phyloP scores from a whole-genome alignment of 1,140 invertebrate genomes.

The Drosophila navojoa region DNA sequence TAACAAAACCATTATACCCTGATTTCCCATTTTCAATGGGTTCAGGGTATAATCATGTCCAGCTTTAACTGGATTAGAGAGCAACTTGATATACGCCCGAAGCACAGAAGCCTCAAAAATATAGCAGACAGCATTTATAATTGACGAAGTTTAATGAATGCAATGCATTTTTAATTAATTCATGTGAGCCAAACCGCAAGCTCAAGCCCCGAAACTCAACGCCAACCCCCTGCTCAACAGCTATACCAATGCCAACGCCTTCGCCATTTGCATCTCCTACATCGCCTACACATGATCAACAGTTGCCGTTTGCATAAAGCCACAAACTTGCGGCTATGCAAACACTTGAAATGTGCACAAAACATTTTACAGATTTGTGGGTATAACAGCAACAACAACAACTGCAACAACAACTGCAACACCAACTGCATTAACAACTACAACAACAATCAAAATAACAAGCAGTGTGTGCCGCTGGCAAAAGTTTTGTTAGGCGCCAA shows the following conservation, averaged over 20 bases:
- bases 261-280: not conserved
- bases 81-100: conserved; percentile 1
- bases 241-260: not conserved
- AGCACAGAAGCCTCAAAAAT: no score
- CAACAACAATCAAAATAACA: conserved; percentile 23
- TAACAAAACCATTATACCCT: no score
- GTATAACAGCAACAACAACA: conserved; percentile 23
- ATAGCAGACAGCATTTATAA: conserved; percentile 13
- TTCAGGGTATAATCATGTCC: no score
- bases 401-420: not conserved
- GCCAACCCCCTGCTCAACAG: no score
- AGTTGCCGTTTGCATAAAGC: conserved; percentile 16
- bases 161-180: conserved; percentile 26
- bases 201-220: not conserved
- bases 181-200: not conserved
- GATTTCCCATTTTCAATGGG: no score
- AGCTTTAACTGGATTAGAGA: not conserved
- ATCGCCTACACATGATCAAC: conserved; percentile 8
- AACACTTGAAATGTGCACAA: conserved; percentile 49
- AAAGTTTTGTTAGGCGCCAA: conserved; percentile 29
- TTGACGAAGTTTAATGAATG: conserved; percentile 16
- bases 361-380: conserved; percentile 60
- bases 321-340: conserved; percentile 39
- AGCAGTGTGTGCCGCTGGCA: conserved; percentile 26
- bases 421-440: not conserved